Conservation (phyloP, 2,888 invertebrate species). For the Ormyrus thymus region DNA sequence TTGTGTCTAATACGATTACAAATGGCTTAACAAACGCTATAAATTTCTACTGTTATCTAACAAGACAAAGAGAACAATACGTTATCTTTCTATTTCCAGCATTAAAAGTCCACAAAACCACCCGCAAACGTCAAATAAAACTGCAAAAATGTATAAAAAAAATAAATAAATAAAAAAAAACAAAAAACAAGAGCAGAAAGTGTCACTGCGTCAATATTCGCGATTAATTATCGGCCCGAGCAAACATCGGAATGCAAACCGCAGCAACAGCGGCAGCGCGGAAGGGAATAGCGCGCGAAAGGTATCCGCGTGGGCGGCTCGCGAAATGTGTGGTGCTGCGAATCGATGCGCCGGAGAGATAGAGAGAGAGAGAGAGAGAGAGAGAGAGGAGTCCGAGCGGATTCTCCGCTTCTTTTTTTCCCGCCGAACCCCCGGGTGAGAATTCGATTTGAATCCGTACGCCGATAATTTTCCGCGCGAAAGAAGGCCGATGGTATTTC, state of each 20-base stretch:
- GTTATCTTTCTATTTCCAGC: no score
- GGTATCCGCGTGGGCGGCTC: neutral
- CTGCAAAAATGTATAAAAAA: no score
- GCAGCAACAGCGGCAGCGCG: neutral
- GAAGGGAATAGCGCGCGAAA: constrained; percentile 14
- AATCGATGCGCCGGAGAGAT: neutral
- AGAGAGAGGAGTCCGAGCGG: neutral
- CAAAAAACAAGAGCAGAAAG: neutral
- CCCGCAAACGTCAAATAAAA: no score
- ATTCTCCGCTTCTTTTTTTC: neutral
- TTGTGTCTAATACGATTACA: no score
- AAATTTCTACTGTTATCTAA: no score
- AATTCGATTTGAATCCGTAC: neutral
- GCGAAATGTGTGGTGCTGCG: no score
- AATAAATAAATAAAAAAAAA: neutral
- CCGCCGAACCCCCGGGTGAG: neutral
- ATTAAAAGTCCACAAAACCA: no score
- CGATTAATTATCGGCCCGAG: constrained; percentile 26
- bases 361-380: neutral
- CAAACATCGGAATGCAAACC: constrained; percentile 14
- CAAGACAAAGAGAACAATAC: no score
- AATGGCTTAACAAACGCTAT: no score
- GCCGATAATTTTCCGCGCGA: neutral
- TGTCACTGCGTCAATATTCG: neutral
- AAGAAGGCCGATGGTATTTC: neutral